Evolutionary conservation across 2,113 vertebrate species (phyloP).

Genomic region (Asarcornis scutulata): DNA sequence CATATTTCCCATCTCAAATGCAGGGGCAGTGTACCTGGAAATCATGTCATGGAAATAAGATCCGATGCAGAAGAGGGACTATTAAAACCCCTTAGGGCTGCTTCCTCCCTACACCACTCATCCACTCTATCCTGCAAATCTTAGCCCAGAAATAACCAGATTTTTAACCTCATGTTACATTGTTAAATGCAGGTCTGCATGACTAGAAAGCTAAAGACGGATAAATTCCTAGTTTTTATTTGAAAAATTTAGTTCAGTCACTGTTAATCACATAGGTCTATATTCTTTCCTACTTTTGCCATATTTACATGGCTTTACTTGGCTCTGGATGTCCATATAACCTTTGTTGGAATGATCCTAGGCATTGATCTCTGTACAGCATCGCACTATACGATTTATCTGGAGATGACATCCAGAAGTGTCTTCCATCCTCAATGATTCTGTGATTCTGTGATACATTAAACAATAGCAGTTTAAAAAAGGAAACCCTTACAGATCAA

Average conservation of each 20-base stretch:
- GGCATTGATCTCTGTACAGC: background rate
- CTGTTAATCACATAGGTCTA: background rate
- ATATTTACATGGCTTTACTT: background rate
- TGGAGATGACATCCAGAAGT: background rate
- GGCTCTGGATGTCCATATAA: background rate
- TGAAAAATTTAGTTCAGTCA: background rate
- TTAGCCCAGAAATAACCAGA: background rate
- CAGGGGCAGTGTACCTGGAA: background rate
- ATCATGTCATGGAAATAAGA: background rate
- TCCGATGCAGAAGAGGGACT: background rate
- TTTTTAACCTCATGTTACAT: background rate
- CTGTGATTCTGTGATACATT: background rate
- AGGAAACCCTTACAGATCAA: background rate
- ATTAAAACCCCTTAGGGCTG: background rate
- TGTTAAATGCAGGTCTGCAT: background rate
- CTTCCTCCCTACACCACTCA: background rate
- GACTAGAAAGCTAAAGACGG: background rate
- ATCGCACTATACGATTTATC: background rate
- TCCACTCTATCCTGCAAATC: background rate
- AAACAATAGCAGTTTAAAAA: background rate
- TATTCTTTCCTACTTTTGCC: background rate
- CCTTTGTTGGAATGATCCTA: background rate
- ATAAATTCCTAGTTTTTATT: background rate
- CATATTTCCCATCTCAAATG: background rate
- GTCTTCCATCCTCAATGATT: background rate